Evolutionary conservation across 2,797 vertebrate species (phyloP).

Genomic region (Telmatherina bonti): DNA sequence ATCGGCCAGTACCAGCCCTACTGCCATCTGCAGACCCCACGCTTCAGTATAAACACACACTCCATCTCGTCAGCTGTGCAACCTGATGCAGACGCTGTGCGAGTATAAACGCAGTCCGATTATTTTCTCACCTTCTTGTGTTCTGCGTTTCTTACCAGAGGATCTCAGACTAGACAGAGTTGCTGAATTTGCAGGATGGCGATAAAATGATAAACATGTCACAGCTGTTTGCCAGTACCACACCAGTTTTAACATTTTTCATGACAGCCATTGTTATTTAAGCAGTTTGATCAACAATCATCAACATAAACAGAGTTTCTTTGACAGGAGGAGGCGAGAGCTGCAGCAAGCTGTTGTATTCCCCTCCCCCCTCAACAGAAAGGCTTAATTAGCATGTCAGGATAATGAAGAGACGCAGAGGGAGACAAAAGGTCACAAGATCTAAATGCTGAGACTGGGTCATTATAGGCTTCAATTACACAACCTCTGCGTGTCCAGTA

Average conservation of each 20-base stretch:
- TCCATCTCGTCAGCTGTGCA: too few relatives aligned
- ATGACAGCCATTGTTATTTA: slow-evolving; percentile 1
- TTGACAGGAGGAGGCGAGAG: slow-evolving; percentile 33
- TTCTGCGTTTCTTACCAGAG: too few relatives aligned
- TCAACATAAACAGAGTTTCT: slow-evolving; percentile 31
- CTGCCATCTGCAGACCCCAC: too few relatives aligned
- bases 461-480: slow-evolving; percentile 78
- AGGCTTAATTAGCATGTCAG: slow-evolving; percentile 73
- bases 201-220: too few relatives aligned
- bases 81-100: too few relatives aligned
- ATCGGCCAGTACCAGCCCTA: too few relatives aligned
- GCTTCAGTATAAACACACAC: too few relatives aligned
- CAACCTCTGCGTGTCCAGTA: slow-evolving; percentile 43
- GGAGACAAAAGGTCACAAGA: slow-evolving; percentile 68
- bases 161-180: too few relatives aligned
- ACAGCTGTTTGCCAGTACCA: too few relatives aligned
- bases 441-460: slow-evolving; percentile 67
- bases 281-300: not conserved
- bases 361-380: slow-evolving; percentile 54
- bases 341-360: slow-evolving; percentile 61
- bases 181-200: too few relatives aligned
- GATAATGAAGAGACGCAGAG: slow-evolving; percentile 57
- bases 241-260: not conserved
- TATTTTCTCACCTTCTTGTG: too few relatives aligned
- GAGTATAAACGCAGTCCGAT: too few relatives aligned